Evolutionary conservation across 2,113 vertebrate species (phyloP).

Genomic region (Grammomys surdaster): DNA sequence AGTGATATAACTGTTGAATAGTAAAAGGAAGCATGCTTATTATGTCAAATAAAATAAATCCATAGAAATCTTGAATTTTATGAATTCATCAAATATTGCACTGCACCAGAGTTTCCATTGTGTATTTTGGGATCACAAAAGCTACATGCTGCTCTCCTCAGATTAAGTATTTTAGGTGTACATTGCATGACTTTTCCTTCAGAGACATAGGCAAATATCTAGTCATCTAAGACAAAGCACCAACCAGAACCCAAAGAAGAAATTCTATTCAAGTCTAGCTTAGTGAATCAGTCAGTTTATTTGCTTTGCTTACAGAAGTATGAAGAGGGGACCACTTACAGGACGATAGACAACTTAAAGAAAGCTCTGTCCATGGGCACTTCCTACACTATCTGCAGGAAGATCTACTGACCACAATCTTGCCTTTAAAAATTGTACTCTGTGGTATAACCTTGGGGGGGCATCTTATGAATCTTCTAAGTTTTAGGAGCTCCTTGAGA

Average conservation of each 20-base stretch:
- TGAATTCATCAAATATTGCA: slow-evolving; percentile 68
- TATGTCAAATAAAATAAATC: slow-evolving; percentile 77
- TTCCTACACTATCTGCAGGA: not conserved
- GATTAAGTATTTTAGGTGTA: not conserved
- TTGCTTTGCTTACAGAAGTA: not conserved
- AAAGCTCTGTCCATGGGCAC: too few species aligned
- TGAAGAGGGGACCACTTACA: not conserved
- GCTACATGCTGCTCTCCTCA: too few species aligned
- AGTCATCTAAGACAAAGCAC: not conserved
- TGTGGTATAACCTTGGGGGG: not conserved
- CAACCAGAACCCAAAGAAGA: not conserved
- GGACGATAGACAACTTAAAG: not conserved
- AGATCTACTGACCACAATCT: not conserved
- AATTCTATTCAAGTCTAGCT: not conserved
- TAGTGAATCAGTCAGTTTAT: not conserved
- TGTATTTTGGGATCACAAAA: slow-evolving; percentile 27
- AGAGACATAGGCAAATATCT: not conserved
- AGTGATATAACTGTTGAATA: slow-evolving; percentile 72
- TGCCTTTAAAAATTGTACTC: not conserved
- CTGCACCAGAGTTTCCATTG: slow-evolving; percentile 66
- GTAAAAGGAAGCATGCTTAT: slow-evolving; percentile 59
- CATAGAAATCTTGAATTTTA: slow-evolving; percentile 61
- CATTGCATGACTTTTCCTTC: not conserved
- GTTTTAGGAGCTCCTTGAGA: not conserved
- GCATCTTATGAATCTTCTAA: not conserved